Conservation (phyloP, 2,888 invertebrate species). For the Morpho helenor region DNA sequence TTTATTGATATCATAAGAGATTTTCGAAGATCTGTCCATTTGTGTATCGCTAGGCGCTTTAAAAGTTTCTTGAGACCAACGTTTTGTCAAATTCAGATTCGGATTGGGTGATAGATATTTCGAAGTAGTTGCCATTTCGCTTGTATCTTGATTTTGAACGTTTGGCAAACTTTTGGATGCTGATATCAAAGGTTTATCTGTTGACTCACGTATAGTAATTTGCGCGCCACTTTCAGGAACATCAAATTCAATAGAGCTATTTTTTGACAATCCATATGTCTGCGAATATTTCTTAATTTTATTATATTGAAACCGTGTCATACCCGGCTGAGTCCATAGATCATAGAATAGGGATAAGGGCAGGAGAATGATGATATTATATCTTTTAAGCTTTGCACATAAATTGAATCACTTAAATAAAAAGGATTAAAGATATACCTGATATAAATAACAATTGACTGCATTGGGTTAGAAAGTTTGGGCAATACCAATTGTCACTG, state of each 20-base stretch:
- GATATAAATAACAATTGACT: too few species aligned
- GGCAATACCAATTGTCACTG: too few species aligned
- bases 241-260: not conserved
- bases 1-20: not conserved
- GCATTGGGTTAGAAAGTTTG: too few species aligned
- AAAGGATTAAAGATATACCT: too few species aligned
- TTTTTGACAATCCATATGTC: not conserved
- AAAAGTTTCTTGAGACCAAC: slow-evolving; percentile 7
- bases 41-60: slow-evolving; percentile 5
- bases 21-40: not conserved
- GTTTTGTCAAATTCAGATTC: not conserved
- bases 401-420: too few species aligned
- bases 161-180: slow-evolving; percentile 13
- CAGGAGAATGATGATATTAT: too few species aligned
- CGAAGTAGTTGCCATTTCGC: slow-evolving; percentile 8
- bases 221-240: not conserved
- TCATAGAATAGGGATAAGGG: too few species aligned
- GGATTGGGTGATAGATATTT: slow-evolving; percentile 6
- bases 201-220: not conserved
- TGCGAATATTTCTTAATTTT: not conserved
- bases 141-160: not conserved
- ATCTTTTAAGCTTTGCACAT: too few species aligned
- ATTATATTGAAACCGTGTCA: too few species aligned
- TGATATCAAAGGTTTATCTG: not conserved
- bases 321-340: too few species aligned